These are phyloP conservation scores for Lysandra bellargus DNA, from an alignment of 2,888 invertebrate species.

Conservation along the genomic window DNA sequence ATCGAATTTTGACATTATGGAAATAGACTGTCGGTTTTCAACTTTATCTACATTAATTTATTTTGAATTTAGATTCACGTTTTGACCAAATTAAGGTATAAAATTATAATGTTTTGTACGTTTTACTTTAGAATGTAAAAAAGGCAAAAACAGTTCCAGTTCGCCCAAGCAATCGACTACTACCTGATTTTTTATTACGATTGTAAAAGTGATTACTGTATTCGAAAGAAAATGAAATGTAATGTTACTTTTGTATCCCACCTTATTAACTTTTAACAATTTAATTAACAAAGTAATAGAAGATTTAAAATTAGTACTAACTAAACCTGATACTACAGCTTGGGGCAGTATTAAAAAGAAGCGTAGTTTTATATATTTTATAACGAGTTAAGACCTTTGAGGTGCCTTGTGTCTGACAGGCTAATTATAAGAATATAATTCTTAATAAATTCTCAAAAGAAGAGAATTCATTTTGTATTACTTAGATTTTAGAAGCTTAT, in stretches of 20 bases:
- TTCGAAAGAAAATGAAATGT: too few relatives aligned
- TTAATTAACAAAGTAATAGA: background rate
- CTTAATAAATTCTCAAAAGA: conserved; percentile 37
- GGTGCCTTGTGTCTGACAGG: conserved; percentile 66
- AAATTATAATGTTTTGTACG: background rate
- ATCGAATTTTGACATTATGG: conserved; percentile 17
- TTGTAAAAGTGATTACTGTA: background rate
- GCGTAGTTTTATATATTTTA: conserved; percentile 43
- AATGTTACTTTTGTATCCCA: background rate
- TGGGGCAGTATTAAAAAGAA: conserved; percentile 36
- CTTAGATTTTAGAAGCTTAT: background rate
- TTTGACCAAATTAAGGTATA: background rate
- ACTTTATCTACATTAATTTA: conserved; percentile 29
- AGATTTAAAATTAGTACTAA: background rate
- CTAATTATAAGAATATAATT: conserved; percentile 62
- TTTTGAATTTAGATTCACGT: conserved; percentile 10
- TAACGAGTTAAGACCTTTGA: conserved; percentile 61
- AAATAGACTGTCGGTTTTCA: background rate
- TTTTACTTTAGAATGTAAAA: background rate
- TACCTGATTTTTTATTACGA: too few relatives aligned
- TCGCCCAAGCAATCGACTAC: background rate
- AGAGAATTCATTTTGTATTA: conserved; percentile 31
- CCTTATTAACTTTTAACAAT: background rate
- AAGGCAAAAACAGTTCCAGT: background rate
- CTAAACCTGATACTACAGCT: background rate